Evolutionary conservation across 2,888 invertebrate genomes (phyloP), one percentile per base, ranked within the genome.

Genomic region (Lapara coniferarum): DNA sequence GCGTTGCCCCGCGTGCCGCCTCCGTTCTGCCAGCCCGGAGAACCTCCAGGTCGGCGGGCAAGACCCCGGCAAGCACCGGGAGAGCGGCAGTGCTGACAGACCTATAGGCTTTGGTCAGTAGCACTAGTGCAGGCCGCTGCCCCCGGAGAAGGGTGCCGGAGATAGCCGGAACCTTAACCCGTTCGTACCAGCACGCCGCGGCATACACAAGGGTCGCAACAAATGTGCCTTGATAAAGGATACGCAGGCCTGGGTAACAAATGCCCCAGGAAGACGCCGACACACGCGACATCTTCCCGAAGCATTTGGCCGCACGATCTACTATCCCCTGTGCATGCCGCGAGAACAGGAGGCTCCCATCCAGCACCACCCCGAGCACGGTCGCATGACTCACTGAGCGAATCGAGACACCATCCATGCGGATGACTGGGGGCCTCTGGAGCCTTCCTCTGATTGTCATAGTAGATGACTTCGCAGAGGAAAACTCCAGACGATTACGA

Each of bases 221-320:
- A 56, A 51, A 73, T 56, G 67, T 69, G 0, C 0, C 14, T 2
- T 49, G 69, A 58, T 75, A 77, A 0, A 80, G 30, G 0, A 75
- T 13, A 16, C 72, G 55, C 0, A 81, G 75, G 1, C 73, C 75
- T 0, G 66, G 56, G 37, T 76, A 81, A 4, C 74, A 19, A 0
- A 79, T 30, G 0, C 81, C 80, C 77, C 79, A 80, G 3, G 74
- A 71, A 8, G 80, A 74, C 0, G 80, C 74, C 8, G 78, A 81
- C 2, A 77, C 72, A 0, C 78, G 70, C 37, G 78, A 72, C 70
- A 81, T 70, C 66, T 77, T 77, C 16, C 76, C 77, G 69, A 77
- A 77, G 68, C 70, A 72, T 0, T 52, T 71, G 3, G 72, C 69
- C 1, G 76, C 78, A 4, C 71, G 71, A 8, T 76, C 74, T 2